Evolutionary conservation across 2,888 invertebrate species (phyloP), one percentile per base, ranked within the genome.

Genomic region (Bombylius discolor): DNA sequence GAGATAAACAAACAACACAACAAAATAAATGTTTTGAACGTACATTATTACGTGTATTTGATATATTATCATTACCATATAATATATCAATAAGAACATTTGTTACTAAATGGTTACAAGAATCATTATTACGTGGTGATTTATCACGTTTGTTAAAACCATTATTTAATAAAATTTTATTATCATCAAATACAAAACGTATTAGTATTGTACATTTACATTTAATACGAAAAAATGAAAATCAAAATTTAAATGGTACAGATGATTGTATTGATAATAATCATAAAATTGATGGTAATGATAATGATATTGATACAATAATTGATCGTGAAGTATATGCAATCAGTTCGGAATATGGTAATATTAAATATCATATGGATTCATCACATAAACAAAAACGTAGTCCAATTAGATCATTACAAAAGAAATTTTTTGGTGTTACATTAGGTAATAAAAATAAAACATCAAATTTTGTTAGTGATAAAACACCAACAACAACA

Each of bases 301-400:
- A 72, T 53, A 55, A 67, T 14, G 59, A 60, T 31, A 51, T 52
- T 14, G 62, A 61, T 39, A 53, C 49, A 9, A 49, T 60, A 3
- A 51, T 60, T 6, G 65, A 65, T 49, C 77, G 78, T 32, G 86
- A 84, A 66, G 85, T 90, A 13, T 89, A 85, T 66, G 89, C 89
- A 1, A 87, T 90, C 48, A 89, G 89, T 65, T 87, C 84, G 49
- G 85, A 87, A 36, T 86, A 86, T 63, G 89, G 89, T 3, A 87
- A 87, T 63, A 83, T 90, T 5, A 83, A 71, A 57, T 73, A 74
- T 53, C 73, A 73, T 60, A 69, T 70, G 57, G 70, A 71, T 52
- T 61, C 66, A 4, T 64, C 65, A 9, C 44, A 61, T 32, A 66
- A 64, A 56, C 72, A 73, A 56, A 74, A 73, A 59, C 69, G 71